These are phyloP conservation scores for Lipotes vexillifer DNA, from an alignment of 2,113 vertebrate genomes.

Conservation along the genomic window DNA sequence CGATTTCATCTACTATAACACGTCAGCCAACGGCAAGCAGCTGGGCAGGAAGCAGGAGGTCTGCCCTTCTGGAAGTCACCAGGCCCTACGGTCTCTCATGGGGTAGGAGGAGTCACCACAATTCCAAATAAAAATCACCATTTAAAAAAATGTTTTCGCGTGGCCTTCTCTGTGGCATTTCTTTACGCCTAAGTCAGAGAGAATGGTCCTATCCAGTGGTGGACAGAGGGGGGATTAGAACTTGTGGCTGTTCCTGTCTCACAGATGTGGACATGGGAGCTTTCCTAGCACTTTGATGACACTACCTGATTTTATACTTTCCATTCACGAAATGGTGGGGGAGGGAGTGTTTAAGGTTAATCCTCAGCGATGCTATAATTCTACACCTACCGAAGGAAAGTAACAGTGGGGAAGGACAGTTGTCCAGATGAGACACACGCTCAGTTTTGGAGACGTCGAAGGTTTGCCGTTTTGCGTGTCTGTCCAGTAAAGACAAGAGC, in stretches of 20 bases:
- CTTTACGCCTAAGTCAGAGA: background rate
- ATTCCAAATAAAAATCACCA: background rate
- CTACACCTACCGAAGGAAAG: background rate
- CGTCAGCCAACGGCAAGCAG: background rate
- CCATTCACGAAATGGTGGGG: background rate
- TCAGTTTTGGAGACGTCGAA: background rate
- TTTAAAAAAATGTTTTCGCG: background rate
- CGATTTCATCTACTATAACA: background rate
- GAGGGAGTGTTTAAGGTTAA: background rate
- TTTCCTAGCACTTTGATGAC: background rate
- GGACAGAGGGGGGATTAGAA: background rate
- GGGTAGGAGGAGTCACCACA: background rate
- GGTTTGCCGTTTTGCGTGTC: background rate
- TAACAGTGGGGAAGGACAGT: too few relatives aligned
- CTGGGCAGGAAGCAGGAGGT: background rate
- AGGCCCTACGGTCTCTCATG: background rate
- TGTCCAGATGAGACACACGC: background rate
- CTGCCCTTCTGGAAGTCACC: background rate
- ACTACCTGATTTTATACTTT: background rate
- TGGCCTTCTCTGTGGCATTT: background rate
- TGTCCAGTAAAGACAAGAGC: background rate
- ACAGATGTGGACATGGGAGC: background rate
- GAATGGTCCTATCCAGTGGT: background rate
- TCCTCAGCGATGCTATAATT: background rate
- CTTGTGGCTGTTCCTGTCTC: background rate